Evolutionary conservation across 2,888 invertebrate genomes (phyloP), one percentile per base, ranked within the genome.

Genomic region (Serripes groenlandicus): DNA sequence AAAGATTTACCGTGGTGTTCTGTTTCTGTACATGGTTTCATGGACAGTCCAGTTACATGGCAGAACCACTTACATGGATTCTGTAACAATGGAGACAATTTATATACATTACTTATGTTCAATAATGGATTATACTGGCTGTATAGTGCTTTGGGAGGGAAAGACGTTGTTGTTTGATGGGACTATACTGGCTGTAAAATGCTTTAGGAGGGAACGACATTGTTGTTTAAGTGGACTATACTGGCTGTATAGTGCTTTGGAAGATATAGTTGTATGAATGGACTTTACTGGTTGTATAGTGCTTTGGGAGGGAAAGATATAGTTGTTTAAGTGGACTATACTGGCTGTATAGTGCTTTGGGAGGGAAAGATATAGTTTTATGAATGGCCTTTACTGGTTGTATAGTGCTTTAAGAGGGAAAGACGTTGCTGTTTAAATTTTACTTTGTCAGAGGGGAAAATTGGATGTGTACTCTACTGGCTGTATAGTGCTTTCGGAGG

Each of bases 11-110:
- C 90, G 1, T 93, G 92, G 91, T 89, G 84, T 32, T 81, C 89
- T 68, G 28, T 94, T 34, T 93, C 92, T 7, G 91, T 93, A 0
- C 91, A 93, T 87, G 93, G 94, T 18, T 93, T 92, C 78, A 60
- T 76, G 21, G 94, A 94, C 85, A 82, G 90, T 7, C 92, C 92
- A 0, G 88, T 92, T 23, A 88, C 91, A 15, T 89, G 91, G 89
- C 75, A 73, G 60, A 75, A 75, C 11, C 72, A 83, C 35, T 91
- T 93, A 73, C 92, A 93, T 83, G 92, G 92, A 26, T 92, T 88
- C 77, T 83, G 88, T 56, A 78, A 77, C 23, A 82, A 81, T 58
- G 93, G 93, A 35, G 93, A 93, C 83, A 93, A 93, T 78, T 56
- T 91, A 5, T 93, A 92, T 81, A 90, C 92, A 32, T 86, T 89